Evolutionary conservation across 2,888 invertebrate species (phyloP), one percentile per base, ranked within the genome.

Genomic region (Tiliacea aurago): DNA sequence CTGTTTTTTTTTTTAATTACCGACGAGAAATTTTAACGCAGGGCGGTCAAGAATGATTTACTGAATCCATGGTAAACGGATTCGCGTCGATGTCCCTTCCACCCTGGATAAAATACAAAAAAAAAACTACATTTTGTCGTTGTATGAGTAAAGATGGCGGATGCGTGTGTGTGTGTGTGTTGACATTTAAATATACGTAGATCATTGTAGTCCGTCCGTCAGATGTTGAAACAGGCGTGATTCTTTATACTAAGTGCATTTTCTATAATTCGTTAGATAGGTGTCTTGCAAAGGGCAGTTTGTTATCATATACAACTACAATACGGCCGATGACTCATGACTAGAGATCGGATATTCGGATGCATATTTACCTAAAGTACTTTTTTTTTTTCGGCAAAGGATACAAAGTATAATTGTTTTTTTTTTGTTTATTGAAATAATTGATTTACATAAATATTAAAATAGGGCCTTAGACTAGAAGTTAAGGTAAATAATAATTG

Each of bases 121-220:
- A 65, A 49, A 61, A n/a, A 74, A 51, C 53, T 51, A 28, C 13
- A 49, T 69, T 63, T 61, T 62, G 43, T 68, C 70, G 47, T 70
- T 64, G 56, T 55, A 47, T 43, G 47, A 18, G 28, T n/a, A 45
- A 65, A 55, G 33, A 76, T 80, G 84, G 64, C 73, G 73, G 70
- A 73, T 78, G 78, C 43, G 59, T 65, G 76, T 47, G 73, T 68
- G 76, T 47, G 73, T 68, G 53, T 63, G 62, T 45, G 15, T 18
- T 33, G 64, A 64, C 51, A 63, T n/a, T n/a, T 81, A 73, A 61
- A 83, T 85, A 87, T 88, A 90, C 86, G 87, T 92, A 92, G 88
- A 86, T 85, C 65, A 68, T 88, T 90, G 90, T 88, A 88, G 88
- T 93, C 93, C 93, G 93, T 93, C 93, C 93, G 90, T 88, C 87